Evolutionary conservation across 2,113 vertebrate genomes (phyloP).

Genomic region (Phyllopteryx taeniolatus): DNA sequence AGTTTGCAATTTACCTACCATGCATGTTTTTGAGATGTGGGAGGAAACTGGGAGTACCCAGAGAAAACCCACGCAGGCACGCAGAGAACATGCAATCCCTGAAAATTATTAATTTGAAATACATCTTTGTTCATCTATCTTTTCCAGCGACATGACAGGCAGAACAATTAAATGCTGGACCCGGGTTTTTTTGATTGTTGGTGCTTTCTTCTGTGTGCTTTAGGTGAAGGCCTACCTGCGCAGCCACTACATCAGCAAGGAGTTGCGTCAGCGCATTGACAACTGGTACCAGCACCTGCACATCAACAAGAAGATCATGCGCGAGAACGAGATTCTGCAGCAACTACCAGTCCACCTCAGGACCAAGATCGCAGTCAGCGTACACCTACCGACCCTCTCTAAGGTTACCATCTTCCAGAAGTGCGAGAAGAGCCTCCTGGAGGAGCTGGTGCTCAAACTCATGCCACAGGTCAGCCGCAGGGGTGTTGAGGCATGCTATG

Average conservation of each 20-base stretch:
- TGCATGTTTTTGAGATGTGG: no score
- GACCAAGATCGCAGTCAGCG: slow-evolving; percentile 83
- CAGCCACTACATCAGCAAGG: slow-evolving; percentile 58
- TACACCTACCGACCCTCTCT: slow-evolving; percentile 84
- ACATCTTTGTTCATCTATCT: no score
- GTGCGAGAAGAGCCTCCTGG: slow-evolving; percentile 85
- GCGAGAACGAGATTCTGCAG: slow-evolving; percentile 79
- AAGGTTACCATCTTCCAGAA: slow-evolving; percentile 87
- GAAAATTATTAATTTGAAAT: no score
- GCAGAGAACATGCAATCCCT: no score
- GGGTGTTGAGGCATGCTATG: not conserved
- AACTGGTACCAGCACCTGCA: slow-evolving; percentile 88
- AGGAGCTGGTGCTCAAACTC: slow-evolving; percentile 86
- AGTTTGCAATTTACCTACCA: no score
- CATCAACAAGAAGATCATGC: slow-evolving; percentile 84
- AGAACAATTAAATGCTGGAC: not conserved
- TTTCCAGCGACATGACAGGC: no score
- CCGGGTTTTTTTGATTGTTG: no score
- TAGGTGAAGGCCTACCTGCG: slow-evolving; percentile 79
- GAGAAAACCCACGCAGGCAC: no score
- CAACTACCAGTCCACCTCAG: slow-evolving; percentile 78
- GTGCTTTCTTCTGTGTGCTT: not conserved
- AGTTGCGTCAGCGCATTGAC: slow-evolving; percentile 73
- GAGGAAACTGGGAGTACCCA: no score
- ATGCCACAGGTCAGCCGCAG: slow-evolving; percentile 74